These are phyloP conservation scores for Ophonus ardosiacus DNA, from an alignment of 2,888 invertebrate genomes.

Conservation along the genomic window DNA sequence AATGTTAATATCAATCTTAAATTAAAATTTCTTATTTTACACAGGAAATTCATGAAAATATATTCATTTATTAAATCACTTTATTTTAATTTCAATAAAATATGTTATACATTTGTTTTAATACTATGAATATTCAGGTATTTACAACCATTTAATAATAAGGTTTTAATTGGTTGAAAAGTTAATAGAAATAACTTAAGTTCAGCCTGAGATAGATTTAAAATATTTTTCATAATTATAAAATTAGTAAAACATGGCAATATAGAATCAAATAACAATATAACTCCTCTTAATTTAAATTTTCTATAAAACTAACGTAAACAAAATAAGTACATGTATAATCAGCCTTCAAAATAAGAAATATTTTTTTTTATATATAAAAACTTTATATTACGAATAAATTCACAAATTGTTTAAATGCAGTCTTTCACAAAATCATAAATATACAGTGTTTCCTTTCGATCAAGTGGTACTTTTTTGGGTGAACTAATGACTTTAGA, in stretches of 20 bases:
- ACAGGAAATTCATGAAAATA: constrained; percentile 35
- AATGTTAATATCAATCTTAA: background rate
- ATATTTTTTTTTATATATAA: background rate
- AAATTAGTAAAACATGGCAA: background rate
- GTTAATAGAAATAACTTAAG: background rate
- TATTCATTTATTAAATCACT: constrained; percentile 35
- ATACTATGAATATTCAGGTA: constrained; percentile 8
- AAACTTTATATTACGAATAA: background rate
- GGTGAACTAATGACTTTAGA: too few relatives aligned
- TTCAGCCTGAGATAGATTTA: background rate
- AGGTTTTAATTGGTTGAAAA: background rate
- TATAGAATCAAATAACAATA: too few relatives aligned
- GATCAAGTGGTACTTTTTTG: too few relatives aligned
- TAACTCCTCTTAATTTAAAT: background rate
- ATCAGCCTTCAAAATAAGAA: background rate
- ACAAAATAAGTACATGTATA: background rate
- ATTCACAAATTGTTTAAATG: background rate
- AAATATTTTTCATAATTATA: background rate
- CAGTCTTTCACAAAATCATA: constrained; percentile 5
- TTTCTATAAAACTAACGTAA: background rate
- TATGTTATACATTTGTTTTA: constrained; percentile 27
- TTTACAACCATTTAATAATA: background rate
- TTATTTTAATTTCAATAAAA: constrained; percentile 35
- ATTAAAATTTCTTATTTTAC: constrained; percentile 13
- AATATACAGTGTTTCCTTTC: background rate